Evolutionary conservation across 2,888 invertebrate genomes (phyloP).

Genomic region (Macrosoma leucophasiata): DNA sequence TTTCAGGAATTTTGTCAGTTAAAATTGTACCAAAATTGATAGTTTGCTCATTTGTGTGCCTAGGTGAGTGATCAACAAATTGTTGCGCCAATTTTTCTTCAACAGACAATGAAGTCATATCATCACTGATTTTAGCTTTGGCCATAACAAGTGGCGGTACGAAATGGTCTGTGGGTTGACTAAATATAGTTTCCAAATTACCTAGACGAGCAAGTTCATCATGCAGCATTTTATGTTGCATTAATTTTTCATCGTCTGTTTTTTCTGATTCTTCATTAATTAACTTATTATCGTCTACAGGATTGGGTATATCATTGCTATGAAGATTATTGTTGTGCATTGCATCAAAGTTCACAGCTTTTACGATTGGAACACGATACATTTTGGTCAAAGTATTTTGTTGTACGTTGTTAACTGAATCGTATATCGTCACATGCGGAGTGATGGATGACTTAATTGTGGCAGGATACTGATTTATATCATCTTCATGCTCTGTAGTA

Average conservation of each 20-base stretch:
- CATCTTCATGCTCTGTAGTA: constrained; percentile 45
- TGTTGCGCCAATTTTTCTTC: constrained; percentile 69
- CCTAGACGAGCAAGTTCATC: constrained; percentile 60
- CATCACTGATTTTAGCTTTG: constrained; percentile 65
- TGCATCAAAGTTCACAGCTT: constrained; percentile 38
- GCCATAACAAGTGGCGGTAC: constrained; percentile 71
- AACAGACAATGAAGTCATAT: constrained; percentile 67
- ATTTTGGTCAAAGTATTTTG: too few species aligned
- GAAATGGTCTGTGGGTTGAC: constrained; percentile 68
- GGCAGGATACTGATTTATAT: constrained; percentile 39
- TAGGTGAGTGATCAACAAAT: constrained; percentile 45
- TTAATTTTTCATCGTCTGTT: constrained; percentile 53
- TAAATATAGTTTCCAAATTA: constrained; percentile 65
- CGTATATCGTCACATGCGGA: too few species aligned
- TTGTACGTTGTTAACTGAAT: too few species aligned
- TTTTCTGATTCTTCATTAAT: constrained; percentile 45
- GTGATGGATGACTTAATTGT: too few species aligned
- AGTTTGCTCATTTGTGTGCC: constrained; percentile 27
- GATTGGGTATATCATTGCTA: constrained; percentile 54
- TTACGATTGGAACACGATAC: constrained; percentile 31
- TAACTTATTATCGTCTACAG: constrained; percentile 39
- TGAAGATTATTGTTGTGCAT: constrained; percentile 47
- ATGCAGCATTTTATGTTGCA: constrained; percentile 61
- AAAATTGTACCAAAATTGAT: constrained; percentile 27
- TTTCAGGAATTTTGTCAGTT: constrained; percentile 24